phyloP scores from a whole-genome alignment of 2,888 invertebrate species.

The Leucophenga maculata region DNA sequence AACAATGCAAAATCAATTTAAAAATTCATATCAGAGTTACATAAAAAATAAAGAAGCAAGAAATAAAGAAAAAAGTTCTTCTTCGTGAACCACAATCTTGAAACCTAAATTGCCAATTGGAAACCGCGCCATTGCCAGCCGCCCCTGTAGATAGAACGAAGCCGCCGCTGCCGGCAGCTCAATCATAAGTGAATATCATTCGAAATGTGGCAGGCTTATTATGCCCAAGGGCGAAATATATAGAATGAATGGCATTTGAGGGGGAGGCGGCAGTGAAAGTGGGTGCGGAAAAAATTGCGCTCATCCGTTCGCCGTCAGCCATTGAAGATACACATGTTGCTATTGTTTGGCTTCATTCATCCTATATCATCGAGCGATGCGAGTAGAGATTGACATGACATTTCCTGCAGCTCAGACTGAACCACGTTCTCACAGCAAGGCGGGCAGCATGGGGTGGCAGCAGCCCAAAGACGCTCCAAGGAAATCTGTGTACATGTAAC shows the following conservation, averaged over 20 bases:
- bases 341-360: slow-evolving; percentile 68
- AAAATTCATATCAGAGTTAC: slow-evolving; percentile 39
- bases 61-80: slow-evolving; percentile 64
- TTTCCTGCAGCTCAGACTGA: slow-evolving; percentile 33
- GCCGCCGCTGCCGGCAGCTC: slow-evolving; percentile 46
- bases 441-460: neutral
- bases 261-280: slow-evolving; percentile 7
- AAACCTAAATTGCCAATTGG: slow-evolving; percentile 57
- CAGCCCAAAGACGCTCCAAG: neutral
- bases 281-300: slow-evolving; percentile 14
- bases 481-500: neutral
- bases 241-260: neutral
- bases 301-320: slow-evolving; percentile 41
- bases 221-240: slow-evolving; percentile 68
- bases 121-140: neutral
- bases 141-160: slow-evolving; percentile 33
- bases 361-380: slow-evolving; percentile 31
- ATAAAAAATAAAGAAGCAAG: slow-evolving; percentile 37
- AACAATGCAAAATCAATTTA: slow-evolving; percentile 68
- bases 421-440: slow-evolving; percentile 26
- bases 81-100: slow-evolving; percentile 62
- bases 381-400: slow-evolving; percentile 53
- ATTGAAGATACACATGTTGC: slow-evolving; percentile 64
- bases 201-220: slow-evolving; percentile 63
- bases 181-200: slow-evolving; percentile 65